A percentile compares a stretch with the other conserved stretches of the same genome.
phyloP scores from a whole-genome alignment of 2,113 vertebrate species.

The Hyaena hyaena region DNA sequence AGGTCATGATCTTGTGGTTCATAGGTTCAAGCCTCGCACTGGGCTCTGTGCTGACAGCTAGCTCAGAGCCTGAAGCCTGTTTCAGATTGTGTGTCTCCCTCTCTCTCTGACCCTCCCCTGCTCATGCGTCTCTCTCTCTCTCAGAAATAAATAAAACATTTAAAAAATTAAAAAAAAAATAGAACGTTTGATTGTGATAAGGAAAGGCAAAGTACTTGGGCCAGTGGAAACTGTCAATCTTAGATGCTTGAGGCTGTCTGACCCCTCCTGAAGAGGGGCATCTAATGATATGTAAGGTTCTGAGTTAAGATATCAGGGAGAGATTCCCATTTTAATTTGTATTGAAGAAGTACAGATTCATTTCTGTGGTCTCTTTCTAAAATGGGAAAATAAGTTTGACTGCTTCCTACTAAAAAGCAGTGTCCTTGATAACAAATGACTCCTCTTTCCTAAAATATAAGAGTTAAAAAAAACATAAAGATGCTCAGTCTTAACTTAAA shows the following conservation, averaged over 20 bases:
- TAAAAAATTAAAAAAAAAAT: no score
- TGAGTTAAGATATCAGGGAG: background rate
- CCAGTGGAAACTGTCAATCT: background rate
- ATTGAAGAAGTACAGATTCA: background rate
- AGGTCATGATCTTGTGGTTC: no score
- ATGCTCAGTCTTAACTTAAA: constrained; percentile 33
- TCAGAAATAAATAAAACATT: no score
- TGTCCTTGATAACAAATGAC: background rate
- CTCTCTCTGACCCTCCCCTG: no score
- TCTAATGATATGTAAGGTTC: background rate
- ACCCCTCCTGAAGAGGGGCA: background rate
- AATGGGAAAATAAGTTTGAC: background rate
- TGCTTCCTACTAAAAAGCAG: background rate
- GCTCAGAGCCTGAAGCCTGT: no score
- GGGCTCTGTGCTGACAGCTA: no score
- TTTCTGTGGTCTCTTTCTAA: constrained; percentile 5
- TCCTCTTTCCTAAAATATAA: constrained; percentile 46
- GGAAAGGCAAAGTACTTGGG: background rate
- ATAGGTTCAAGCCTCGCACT: no score
- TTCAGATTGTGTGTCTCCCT: no score
- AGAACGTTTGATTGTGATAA: background rate
- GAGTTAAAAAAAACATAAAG: background rate
- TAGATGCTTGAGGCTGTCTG: background rate
- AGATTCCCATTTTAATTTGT: background rate
- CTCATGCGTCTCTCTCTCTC: no score